Evolutionary conservation across 2,888 invertebrate species (phyloP).

Genomic region (Lottia gigantea): DNA sequence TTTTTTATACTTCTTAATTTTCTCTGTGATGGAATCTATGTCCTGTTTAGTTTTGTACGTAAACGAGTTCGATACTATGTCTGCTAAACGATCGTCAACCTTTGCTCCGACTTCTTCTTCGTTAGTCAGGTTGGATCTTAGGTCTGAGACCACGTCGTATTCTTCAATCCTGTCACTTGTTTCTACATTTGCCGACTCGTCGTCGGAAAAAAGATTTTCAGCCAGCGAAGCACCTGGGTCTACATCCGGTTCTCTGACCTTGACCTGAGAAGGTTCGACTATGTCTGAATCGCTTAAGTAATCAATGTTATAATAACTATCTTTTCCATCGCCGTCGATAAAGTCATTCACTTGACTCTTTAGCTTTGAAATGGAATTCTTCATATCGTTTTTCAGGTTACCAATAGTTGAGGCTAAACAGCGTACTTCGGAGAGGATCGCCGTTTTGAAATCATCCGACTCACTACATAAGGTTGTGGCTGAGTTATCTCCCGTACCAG

Average conservation of each 20-base stretch:
- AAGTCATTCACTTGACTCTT: not conserved
- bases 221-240: not conserved
- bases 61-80: not conserved
- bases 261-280: not conserved
- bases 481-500: not conserved
- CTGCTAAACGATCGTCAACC: not conserved
- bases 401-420: not conserved
- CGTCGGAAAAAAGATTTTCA: not conserved
- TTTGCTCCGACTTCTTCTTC: not conserved
- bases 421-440: not conserved
- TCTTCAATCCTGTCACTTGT: not conserved
- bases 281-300: not conserved
- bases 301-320: too few relatives aligned
- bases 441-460: not conserved
- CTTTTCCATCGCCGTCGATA: not conserved
- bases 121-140: not conserved
- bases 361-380: not conserved
- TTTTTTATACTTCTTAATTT: not conserved
- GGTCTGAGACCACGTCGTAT: not conserved
- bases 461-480: not conserved
- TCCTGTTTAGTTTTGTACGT: not conserved
- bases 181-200: not conserved
- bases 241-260: constrained; percentile 6
- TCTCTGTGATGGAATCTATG: not conserved
- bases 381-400: not conserved